Conservation (phyloP, 2,113 vertebrate genomes). For the Isurus oxyrinchus region DNA sequence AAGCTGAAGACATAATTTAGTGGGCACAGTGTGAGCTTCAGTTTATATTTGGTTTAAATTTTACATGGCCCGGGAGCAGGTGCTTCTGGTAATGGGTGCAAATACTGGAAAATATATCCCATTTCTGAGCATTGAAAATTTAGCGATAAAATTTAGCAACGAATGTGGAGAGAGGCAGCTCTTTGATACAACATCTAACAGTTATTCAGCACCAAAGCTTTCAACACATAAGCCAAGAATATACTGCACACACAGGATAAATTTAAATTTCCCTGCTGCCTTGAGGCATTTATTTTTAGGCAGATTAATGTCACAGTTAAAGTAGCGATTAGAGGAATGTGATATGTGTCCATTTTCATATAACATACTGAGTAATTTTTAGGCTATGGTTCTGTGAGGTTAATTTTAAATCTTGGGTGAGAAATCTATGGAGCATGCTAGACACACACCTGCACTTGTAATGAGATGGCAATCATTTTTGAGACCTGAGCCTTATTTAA, state of each 20-base stretch:
- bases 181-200: not conserved
- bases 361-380: not conserved
- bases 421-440: not conserved
- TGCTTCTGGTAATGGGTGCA: not conserved
- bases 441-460: not conserved
- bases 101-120: not conserved
- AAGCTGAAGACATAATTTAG: not conserved
- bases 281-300: not conserved
- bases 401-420: not conserved
- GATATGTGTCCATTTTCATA: not conserved
- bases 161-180: not conserved
- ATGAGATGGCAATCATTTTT: not conserved
- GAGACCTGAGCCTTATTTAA: not conserved
- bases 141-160: not conserved
- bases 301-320: not conserved
- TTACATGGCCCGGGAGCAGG: not conserved
- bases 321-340: not conserved
- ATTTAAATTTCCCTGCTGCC: not conserved
- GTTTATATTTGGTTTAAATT: not conserved
- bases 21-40: not conserved
- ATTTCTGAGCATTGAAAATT: not conserved
- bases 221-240: not conserved
- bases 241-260: not conserved
- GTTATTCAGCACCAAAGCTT: not conserved
- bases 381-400: not conserved